A percentile compares a stretch with the other conserved stretches of the same genome.
Conservation (phyloP, 2,888 invertebrate species). For the Teleogryllus oceanicus region DNA sequence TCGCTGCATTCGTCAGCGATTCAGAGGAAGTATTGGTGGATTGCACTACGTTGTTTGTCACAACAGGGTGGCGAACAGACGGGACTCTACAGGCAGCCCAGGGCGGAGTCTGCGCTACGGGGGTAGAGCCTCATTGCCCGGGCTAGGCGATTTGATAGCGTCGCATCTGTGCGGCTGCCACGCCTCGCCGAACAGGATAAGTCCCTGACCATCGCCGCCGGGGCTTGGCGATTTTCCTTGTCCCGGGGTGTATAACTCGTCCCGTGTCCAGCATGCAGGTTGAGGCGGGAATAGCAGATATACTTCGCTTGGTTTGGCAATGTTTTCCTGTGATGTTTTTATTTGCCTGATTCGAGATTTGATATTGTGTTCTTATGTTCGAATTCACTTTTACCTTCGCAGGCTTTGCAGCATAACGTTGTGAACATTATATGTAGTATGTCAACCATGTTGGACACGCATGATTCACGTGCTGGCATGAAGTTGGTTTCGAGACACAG, state of each 20-base stretch:
- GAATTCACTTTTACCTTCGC: constrained; percentile 11
- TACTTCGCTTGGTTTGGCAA: not conserved
- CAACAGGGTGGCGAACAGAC: not conserved
- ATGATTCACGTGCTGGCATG: constrained; percentile 12
- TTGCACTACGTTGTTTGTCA: not conserved
- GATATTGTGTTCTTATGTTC: constrained; percentile 4
- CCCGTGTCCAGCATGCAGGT: not conserved
- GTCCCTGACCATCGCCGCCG: not conserved
- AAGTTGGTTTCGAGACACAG: not conserved
- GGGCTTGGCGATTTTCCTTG: not conserved
- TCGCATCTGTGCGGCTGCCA: not conserved
- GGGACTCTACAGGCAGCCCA: not conserved
- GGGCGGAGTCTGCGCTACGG: not conserved
- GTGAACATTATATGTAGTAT: not conserved
- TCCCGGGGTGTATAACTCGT: not conserved
- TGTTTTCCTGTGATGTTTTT: not conserved
- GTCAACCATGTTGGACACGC: constrained; percentile 8
- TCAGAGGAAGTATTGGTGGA: not conserved
- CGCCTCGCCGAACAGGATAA: constrained; percentile 18
- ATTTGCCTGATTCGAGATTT: not conserved
- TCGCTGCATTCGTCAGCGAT: too few relatives aligned
- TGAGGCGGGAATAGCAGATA: not conserved
- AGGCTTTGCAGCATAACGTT: not conserved
- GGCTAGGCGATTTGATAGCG: not conserved
- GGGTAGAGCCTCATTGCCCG: not conserved